Base-by-base conservation (phyloP, 2,888 invertebrate species). In the Synanthedon andrenaeformis region DNA sequence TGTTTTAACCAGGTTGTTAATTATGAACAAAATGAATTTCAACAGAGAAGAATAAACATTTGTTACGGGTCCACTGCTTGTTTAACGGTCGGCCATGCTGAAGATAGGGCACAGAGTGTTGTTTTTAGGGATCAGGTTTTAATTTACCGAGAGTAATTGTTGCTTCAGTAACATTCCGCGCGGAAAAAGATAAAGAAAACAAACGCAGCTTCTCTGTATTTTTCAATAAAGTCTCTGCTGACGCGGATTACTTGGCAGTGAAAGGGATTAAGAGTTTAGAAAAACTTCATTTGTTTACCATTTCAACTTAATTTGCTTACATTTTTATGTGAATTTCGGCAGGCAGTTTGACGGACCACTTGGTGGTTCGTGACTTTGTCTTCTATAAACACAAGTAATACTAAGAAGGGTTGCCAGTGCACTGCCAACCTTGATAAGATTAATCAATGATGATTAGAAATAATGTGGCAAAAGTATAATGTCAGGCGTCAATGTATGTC, bases 161-260 rank as follows among this genome's bases (percentile, higher is more conserved):
- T 74, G 67, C 63, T 63, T 73, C 69, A 70, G 69, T 69, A 77
- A 74, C 76, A 76, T 69, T 72, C 64, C 65, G 66, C 64, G 64
- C 63, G 62, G 64, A 67, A 65, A 35, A 74, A 75, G 70, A 74
- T 77, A 76, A 77, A 79, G 69, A 76, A 79, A 79, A 79, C 76
- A 76, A 79, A 80, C 72, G 78, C 72, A 73, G 73, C 69, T 11
- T 73, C 71, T 66, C 67, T 70, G 74, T 79, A 78, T 76, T 77
- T 76, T 72, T 68, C 69, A 69, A 66, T 69, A 69, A 77, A 80
- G 74, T 77, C 74, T 70, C 69, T 57, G 69, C 70, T 79, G 81
- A 80, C 78, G 77, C 80, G 81, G 80, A 71, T 74, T 78, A 75
- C 74, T 77, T 76, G 71, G 73, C 76, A 76, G 76, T 70, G 74